Evolutionary conservation across 2,888 invertebrate species (phyloP), one percentile per base, ranked within the genome.

Genomic region (Hoplodrina ambigua): DNA sequence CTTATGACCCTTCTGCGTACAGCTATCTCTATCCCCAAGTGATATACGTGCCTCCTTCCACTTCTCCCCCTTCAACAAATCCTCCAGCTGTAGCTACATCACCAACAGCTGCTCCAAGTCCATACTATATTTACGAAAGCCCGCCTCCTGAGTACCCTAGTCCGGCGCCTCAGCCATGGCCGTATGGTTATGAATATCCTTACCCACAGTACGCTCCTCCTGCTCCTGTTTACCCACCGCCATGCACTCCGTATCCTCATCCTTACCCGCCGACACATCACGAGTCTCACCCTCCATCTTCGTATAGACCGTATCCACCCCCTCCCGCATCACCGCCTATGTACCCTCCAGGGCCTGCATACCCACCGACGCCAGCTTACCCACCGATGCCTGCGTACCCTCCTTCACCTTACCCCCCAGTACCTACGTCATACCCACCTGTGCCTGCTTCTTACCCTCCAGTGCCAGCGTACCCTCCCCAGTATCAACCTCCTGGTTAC

Each of bases 21-120:
- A 69, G 75, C n/a, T 88, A 88, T 64, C 72, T 85, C 5, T 86
- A 80, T 71, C 79, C 83, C 0, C 72, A 73, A 82, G 82, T 91
- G 1, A 76, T 93, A 55, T 94, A 91, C 71, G 85, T 90, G 46
- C 83, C 92, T 7, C 80, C 87, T 33, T 72, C 88, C 4, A 65
- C 86, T 1, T 54, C 87, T 0, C 57, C 78, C 0, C 66, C 86
- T 11, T 67, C 86, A n/a, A 53, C 82, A 41, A 69, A 60, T 2
- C 87, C 89, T 33, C 85, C 88, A 20, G 74, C 85, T 5, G 74
- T 82, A 17, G 30, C 81, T 2, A 20, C 57, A 5, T 15, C 80
- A 8, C 37, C 80, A 10, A 67, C 70, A 13, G n/a, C 67, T n/a
- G 20, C 67, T 13, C 60, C 79, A 0, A 66, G 8, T 19, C 57